Base-by-base conservation (phyloP, 92 coral and sea anemone species). In the Parazoanthus atlanticus region DNA sequence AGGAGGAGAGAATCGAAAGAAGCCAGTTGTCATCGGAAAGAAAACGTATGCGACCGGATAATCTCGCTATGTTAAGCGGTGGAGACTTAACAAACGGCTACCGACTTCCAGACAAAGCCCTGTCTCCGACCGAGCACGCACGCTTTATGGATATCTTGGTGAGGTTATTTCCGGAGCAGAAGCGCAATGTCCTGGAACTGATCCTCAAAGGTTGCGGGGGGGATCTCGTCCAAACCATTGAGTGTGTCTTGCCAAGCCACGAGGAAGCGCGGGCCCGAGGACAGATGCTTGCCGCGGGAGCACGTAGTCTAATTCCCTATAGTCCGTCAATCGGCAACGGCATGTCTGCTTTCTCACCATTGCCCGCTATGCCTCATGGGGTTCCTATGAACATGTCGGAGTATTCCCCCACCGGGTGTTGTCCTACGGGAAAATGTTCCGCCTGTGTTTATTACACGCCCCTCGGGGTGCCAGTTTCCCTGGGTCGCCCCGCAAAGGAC, bases 171-270 rank as follows among this genome's bases (percentile, higher is more conserved):
- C 99, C 99, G 0, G 98, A 94, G 78, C 99, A 96, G 77, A 96
- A 96, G 52, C 92, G 94, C 33, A 94, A 96, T 76, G 98, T 96
- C 61, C 87, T 96, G 89, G 99, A 96, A 47, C 86, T 95, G 66
- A 96, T 96, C 15, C 84, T 96, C 12, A 94, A 96, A 82, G 98
- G 99, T 7, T 95, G 99, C 75, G 97, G 99, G 54, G 99, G 99
- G 19, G 99, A 96, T 71, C 86, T 96, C 31, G 98, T 96, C 19
- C 99, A 96, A 79, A 94, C 99, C 13, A 96, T 96, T 19, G 99
- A 96, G 86, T 95, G 96, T 72, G 96, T 96, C 64, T 89, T 96
- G 17, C 98, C 99, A 3, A 95, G 98, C 76, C 99, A 96, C 90
- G 99, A 95, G 74, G 99, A 96, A 76, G 98, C 98, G 13, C 81